Conservation (phyloP, 2,888 invertebrate species). For the Meganola albula region DNA sequence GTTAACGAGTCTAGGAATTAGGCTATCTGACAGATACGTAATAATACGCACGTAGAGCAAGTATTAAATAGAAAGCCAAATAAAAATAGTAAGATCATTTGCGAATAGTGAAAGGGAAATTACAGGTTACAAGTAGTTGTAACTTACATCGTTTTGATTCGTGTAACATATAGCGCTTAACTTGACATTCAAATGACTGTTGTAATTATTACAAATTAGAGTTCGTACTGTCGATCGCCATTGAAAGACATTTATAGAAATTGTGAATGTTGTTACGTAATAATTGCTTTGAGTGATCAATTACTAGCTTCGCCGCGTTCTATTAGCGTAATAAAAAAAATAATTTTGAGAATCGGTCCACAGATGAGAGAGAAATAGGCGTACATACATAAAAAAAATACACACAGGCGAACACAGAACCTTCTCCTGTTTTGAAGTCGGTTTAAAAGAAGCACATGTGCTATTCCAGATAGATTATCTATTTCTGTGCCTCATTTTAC, state of each 20-base stretch:
- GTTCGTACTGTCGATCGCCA: slow-evolving; percentile 3
- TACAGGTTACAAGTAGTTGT: slow-evolving; percentile 43
- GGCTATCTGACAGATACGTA: too few relatives aligned
- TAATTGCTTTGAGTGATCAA: too few relatives aligned
- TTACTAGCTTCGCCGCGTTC: too few relatives aligned
- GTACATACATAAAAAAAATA: too few relatives aligned
- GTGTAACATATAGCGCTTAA: slow-evolving; percentile 35
- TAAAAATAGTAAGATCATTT: slow-evolving; percentile 58
- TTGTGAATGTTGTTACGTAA: slow-evolving; percentile 16
- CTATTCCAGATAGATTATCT: too few relatives aligned
- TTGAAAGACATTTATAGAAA: slow-evolving; percentile 11
- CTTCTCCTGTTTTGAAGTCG: slow-evolving; percentile 8
- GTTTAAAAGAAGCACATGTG: too few relatives aligned
- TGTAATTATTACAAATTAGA: slow-evolving; percentile 9
- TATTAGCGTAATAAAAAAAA: too few relatives aligned
- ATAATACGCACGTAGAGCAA: slow-evolving; percentile 45
- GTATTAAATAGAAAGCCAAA: slow-evolving; percentile 67
- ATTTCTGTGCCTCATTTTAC: too few relatives aligned
- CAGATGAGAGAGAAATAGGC: too few relatives aligned
- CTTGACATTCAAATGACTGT: slow-evolving; percentile 9
- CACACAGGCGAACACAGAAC: too few relatives aligned
- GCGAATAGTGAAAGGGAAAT: slow-evolving; percentile 64
- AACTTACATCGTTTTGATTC: slow-evolving; percentile 46
- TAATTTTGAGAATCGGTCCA: too few relatives aligned
- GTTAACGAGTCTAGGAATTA: too few relatives aligned